Conservation (phyloP, 2,797 vertebrate species). For the Apogon hyalosoma region DNA sequence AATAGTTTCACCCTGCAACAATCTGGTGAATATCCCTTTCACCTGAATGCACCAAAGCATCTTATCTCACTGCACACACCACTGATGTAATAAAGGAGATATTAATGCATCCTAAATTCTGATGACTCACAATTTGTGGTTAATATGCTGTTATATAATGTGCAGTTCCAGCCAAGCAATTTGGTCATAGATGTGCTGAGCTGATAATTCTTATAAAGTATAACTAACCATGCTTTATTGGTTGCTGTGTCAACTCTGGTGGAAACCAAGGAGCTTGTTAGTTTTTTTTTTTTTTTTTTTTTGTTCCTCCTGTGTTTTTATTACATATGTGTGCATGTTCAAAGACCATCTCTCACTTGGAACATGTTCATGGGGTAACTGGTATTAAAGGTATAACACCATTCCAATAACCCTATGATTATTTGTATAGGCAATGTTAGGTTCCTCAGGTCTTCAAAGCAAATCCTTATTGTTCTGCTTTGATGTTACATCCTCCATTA, state of each 20-base stretch:
- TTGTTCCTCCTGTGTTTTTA: neutral
- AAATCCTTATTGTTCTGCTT: too few species aligned
- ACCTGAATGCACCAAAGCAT: slow-evolving; percentile 28
- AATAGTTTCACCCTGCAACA: slow-evolving; percentile 20
- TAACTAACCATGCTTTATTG: slow-evolving; percentile 62
- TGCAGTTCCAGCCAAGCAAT: slow-evolving; percentile 58
- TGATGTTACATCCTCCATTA: too few species aligned
- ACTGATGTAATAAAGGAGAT: slow-evolving; percentile 36
- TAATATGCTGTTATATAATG: slow-evolving; percentile 62
- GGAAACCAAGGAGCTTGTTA: slow-evolving; percentile 42
- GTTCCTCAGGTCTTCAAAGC: too few species aligned
- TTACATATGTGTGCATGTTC: slow-evolving; percentile 25
- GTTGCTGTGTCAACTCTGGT: slow-evolving; percentile 46
- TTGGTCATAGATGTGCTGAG: slow-evolving; percentile 65
- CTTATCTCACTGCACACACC: slow-evolving; percentile 29
- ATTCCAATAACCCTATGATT: neutral
- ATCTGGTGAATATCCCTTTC: slow-evolving; percentile 21
- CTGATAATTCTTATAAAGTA: slow-evolving; percentile 63
- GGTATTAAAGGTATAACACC: slow-evolving; percentile 10
- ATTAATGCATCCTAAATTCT: slow-evolving; percentile 42
- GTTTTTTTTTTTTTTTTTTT: slow-evolving; percentile 11
- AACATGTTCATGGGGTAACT: slow-evolving; percentile 19
- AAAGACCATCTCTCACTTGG: slow-evolving; percentile 31
- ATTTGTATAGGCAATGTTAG: too few species aligned
- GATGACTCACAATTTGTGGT: slow-evolving; percentile 63